A percentile compares a stretch with the other conserved stretches of the same genome.
Conservation (phyloP, 1,140 invertebrate genomes). For the Lanistes nyassanus region DNA sequence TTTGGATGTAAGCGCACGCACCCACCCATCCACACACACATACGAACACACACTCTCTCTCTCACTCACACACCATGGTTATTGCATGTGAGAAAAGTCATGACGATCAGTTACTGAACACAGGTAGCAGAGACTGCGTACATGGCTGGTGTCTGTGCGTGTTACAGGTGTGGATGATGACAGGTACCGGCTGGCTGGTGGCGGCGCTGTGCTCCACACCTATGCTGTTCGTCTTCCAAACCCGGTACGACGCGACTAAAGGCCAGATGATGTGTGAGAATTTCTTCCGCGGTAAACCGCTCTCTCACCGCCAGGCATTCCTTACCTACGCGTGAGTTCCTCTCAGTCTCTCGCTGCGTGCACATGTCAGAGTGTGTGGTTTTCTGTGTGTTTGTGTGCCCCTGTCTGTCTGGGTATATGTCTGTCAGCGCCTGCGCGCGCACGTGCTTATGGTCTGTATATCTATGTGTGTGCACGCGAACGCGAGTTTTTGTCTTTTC, state of each 20-base stretch:
- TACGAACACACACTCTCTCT: neutral
- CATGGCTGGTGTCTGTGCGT: neutral
- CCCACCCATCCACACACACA: no score
- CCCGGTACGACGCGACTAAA: conserved; percentile 32
- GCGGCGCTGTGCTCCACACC: conserved; percentile 53
- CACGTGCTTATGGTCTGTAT: no score
- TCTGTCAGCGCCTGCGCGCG: no score
- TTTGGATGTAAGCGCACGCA: no score
- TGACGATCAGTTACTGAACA: neutral
- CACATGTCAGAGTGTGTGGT: no score
- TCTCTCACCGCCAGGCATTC: conserved; percentile 55
- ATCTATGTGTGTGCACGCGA: no score
- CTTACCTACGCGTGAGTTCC: conserved; percentile 51
- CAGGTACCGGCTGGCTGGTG: conserved; percentile 52
- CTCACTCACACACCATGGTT: neutral
- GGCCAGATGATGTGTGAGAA: conserved; percentile 53
- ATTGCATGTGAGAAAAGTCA: neutral
- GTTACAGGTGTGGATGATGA: conserved; percentile 59
- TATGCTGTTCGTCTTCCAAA: conserved; percentile 57
- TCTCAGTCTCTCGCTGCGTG: no score
- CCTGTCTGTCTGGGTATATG: no score
- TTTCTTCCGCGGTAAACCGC: conserved; percentile 51
- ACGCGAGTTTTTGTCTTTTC: no score
- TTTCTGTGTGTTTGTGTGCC: no score
- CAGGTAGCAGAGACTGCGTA: neutral